These are phyloP conservation scores for Toxotes lorentzi DNA, from an alignment of 2,797 vertebrate species.

Conservation along the genomic window DNA sequence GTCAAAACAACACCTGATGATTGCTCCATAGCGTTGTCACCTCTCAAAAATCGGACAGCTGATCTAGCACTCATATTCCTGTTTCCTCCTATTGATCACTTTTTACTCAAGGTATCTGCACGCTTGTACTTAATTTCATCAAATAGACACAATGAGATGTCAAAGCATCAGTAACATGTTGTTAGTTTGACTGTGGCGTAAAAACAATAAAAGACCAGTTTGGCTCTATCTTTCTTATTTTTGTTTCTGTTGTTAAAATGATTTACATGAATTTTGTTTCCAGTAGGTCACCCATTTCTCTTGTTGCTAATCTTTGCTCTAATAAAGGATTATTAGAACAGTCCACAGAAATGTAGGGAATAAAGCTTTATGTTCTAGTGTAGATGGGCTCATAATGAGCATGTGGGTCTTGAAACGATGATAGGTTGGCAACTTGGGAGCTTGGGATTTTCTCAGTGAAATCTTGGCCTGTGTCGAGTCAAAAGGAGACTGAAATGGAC, in stretches of 20 bases:
- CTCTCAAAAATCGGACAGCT: not conserved
- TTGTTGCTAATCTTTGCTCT: not conserved
- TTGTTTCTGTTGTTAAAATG: not conserved
- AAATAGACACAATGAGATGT: not conserved
- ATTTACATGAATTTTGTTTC: not conserved
- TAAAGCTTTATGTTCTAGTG: not conserved
- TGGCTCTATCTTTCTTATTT: not conserved
- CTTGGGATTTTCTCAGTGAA: not conserved
- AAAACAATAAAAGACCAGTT: slow-evolving; percentile 9
- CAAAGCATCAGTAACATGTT: not conserved
- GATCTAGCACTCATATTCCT: slow-evolving; percentile 7
- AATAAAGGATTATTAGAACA: not conserved
- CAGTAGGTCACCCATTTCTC: not conserved
- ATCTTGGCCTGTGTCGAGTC: not conserved
- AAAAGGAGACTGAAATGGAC: slow-evolving; percentile 18
- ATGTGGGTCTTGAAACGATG: slow-evolving; percentile 9
- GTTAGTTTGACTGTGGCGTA: slow-evolving; percentile 2
- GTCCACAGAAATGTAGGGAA: not conserved
- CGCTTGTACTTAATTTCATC: not conserved
- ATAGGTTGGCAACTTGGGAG: not conserved
- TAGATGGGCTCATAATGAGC: slow-evolving; percentile 21
- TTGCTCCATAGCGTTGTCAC: not conserved
- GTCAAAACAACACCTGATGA: not conserved
- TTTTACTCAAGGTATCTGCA: not conserved
- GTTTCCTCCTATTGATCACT: not conserved